These are phyloP conservation scores for Pipistrellus kuhlii DNA, from an alignment of 2,797 vertebrate genomes.

Conservation along the genomic window DNA sequence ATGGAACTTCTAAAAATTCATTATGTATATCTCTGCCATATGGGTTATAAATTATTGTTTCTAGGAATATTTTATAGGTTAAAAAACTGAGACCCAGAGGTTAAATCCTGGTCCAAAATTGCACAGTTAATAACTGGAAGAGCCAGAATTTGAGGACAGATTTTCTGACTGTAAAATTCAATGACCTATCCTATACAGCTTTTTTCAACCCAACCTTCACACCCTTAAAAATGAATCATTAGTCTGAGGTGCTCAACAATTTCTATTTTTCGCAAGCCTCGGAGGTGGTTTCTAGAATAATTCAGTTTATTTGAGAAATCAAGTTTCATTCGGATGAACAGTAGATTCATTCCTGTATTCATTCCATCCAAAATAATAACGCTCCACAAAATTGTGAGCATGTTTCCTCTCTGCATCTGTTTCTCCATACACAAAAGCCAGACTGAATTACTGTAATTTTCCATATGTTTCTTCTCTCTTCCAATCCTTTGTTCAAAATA, in stretches of 20 bases:
- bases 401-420: not conserved
- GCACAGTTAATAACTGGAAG: not conserved
- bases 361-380: not conserved
- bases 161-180: not conserved
- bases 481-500: not conserved
- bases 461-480: not conserved
- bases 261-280: not conserved
- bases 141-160: not conserved
- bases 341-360: not conserved
- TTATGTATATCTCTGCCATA: not conserved
- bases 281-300: not conserved
- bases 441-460: not conserved
- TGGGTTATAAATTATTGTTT: not conserved
- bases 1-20: not conserved
- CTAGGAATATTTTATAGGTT: not conserved
- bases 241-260: not conserved
- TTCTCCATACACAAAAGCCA: not conserved
- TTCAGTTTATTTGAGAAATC: not conserved
- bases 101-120: not conserved
- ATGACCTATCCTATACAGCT: fast-evolving
- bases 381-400: not conserved
- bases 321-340: not conserved
- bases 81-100: not conserved
- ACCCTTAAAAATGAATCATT: not conserved
- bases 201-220: not conserved